Percentiles rank a stretch among this genome's conserved stretches.
phyloP scores from a whole-genome alignment of 2,113 vertebrate species.

The Philantomba maxwellii region DNA sequence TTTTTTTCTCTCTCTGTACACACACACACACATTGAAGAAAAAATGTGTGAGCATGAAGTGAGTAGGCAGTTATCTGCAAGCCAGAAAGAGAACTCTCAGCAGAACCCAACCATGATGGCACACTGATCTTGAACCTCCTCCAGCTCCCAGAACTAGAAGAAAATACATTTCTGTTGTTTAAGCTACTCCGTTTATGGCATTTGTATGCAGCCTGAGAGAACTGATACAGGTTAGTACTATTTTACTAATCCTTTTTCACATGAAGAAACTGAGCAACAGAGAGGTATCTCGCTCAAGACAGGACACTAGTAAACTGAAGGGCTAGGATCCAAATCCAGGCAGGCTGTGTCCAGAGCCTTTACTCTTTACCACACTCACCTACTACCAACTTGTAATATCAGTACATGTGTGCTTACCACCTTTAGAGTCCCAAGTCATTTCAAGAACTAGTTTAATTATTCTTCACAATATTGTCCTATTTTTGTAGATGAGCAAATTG shows the following conservation, averaged over 20 bases:
- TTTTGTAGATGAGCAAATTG: neutral
- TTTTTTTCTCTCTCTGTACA: neutral
- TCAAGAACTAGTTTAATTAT: neutral
- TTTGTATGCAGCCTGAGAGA: neutral
- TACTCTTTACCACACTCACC: neutral
- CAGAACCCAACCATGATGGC: neutral
- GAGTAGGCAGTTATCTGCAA: neutral
- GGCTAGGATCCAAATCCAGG: neutral
- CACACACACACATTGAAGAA: neutral
- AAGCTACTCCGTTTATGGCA: neutral
- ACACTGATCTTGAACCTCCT: neutral
- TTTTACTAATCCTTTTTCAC: neutral
- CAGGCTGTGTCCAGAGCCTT: neutral
- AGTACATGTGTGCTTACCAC: neutral
- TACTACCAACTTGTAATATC: neutral
- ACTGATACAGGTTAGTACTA: neutral
- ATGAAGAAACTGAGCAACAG: neutral
- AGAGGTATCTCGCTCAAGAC: neutral
- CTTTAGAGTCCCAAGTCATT: neutral
- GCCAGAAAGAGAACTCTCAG: neutral
- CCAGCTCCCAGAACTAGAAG: neutral
- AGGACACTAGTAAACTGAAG: neutral
- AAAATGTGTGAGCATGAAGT: neutral
- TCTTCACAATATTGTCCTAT: neutral
- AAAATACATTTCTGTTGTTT: neutral